phyloP scores from a whole-genome alignment of 1,140 invertebrate species.

The Drosophila virilis region DNA sequence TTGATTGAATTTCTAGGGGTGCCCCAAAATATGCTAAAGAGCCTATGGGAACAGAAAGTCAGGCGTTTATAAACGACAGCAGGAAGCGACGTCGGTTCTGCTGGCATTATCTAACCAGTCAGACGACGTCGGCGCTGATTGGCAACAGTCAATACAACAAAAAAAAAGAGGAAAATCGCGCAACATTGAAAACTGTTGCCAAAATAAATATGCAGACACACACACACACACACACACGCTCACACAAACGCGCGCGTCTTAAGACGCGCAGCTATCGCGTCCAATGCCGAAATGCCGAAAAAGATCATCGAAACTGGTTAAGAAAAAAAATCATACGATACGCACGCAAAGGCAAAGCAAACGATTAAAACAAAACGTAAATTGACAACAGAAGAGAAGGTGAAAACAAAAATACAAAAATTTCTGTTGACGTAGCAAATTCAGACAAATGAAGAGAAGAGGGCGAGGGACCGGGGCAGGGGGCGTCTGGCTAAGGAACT shows the following conservation, averaged over 20 bases:
- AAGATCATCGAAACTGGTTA: constrained; percentile 60
- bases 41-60: constrained; percentile 32
- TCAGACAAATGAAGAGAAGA: constrained; percentile 20
- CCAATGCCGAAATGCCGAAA: constrained; percentile 1
- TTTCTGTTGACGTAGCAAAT: constrained; percentile 65
- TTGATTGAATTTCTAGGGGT: constrained; percentile 13
- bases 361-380: constrained; percentile 5
- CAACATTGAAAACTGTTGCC: constrained; percentile 62
- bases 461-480: not conserved
- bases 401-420: constrained; percentile 53
- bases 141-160: constrained; percentile 56
- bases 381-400: constrained; percentile 26
- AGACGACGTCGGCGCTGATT: constrained; percentile 25
- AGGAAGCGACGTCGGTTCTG: constrained; percentile 55
- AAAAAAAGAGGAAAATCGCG: constrained; percentile 40
- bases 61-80: constrained; percentile 55
- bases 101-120: constrained; percentile 69
- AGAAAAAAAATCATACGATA: constrained; percentile 67
- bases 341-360: not conserved
- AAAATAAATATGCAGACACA: constrained; percentile 40
- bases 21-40: constrained; percentile 10
- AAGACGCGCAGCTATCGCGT: constrained; percentile 35
- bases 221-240: not conserved
- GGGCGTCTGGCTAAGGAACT: not conserved
- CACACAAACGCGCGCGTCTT: constrained; percentile 9